phyloP scores from a whole-genome alignment of 2,888 invertebrate species.

The Rhagonycha lutea region DNA sequence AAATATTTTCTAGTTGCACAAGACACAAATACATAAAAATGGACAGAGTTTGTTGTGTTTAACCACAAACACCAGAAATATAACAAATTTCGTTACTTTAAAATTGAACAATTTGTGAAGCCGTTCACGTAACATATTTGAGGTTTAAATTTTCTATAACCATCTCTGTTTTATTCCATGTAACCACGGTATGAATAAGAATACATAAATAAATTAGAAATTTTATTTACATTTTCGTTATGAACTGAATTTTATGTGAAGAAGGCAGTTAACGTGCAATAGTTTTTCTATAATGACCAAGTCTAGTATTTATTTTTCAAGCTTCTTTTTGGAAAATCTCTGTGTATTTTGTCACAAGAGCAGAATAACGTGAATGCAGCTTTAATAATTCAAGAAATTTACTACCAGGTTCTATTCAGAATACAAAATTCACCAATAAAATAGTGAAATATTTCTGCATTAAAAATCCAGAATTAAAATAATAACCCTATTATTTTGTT shows the following conservation, averaged over 20 bases:
- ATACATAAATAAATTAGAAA: neutral
- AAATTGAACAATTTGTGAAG: neutral
- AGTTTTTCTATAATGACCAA: neutral
- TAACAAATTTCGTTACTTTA: neutral
- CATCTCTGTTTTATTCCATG: neutral
- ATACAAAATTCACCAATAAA: neutral
- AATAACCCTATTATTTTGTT: neutral
- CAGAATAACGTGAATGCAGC: neutral
- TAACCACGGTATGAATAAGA: neutral
- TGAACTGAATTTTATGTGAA: neutral
- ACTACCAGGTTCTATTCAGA: neutral
- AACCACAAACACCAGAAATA: neutral
- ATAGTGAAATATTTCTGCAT: neutral
- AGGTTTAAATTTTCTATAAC: neutral
- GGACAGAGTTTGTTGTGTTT: neutral
- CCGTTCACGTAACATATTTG: neutral
- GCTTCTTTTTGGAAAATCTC: neutral
- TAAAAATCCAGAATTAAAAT: neutral
- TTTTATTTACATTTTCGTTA: conserved; percentile 1
- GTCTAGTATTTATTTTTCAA: neutral
- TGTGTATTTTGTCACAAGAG: neutral
- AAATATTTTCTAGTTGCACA: neutral
- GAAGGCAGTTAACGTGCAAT: neutral
- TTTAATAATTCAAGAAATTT: conserved; percentile 1
- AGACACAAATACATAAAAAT: neutral